Percentiles rank a stretch among this genome's conserved stretches.
These are phyloP conservation scores for Zaprionus ghesquierei DNA, from an alignment of 1,140 invertebrate genomes.

Conservation along the genomic window DNA sequence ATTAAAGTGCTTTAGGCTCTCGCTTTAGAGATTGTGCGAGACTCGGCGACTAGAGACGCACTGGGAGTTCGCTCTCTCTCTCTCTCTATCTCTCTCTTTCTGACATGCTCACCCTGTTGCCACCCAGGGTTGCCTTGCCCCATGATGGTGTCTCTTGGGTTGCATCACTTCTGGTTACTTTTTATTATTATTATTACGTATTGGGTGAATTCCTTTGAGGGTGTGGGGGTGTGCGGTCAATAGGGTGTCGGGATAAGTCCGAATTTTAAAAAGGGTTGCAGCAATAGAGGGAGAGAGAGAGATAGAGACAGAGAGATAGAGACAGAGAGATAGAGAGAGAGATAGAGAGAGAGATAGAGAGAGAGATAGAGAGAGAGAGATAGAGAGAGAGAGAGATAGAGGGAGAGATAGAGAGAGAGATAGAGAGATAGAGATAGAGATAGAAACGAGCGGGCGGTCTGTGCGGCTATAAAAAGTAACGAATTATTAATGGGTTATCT, in stretches of 20 bases:
- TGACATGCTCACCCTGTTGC: background rate
- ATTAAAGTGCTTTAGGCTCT: slow-evolving; percentile 29
- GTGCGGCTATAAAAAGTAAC: background rate
- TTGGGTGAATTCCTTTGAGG: background rate
- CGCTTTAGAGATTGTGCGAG: background rate
- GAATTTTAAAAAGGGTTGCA: background rate
- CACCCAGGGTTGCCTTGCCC: background rate
- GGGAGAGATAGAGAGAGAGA: too few relatives aligned
- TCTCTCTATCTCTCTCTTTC: background rate
- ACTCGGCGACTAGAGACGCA: background rate
- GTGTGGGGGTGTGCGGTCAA: background rate
- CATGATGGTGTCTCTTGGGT: background rate
- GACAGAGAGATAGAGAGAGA: background rate
- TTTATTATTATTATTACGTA: background rate
- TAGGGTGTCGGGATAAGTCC: background rate
- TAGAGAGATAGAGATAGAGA: too few relatives aligned
- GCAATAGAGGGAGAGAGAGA: background rate
- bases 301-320: background rate
- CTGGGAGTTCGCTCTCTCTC: background rate
- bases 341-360: background rate
- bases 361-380: background rate
- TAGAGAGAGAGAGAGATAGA: too few relatives aligned
- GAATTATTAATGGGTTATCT: slow-evolving; percentile 3
- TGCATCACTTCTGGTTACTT: slow-evolving; percentile 1
- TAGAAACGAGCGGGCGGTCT: background rate